Base-by-base conservation (phyloP, 2,113 vertebrate genomes). In the Opisthocomus hoazin region DNA sequence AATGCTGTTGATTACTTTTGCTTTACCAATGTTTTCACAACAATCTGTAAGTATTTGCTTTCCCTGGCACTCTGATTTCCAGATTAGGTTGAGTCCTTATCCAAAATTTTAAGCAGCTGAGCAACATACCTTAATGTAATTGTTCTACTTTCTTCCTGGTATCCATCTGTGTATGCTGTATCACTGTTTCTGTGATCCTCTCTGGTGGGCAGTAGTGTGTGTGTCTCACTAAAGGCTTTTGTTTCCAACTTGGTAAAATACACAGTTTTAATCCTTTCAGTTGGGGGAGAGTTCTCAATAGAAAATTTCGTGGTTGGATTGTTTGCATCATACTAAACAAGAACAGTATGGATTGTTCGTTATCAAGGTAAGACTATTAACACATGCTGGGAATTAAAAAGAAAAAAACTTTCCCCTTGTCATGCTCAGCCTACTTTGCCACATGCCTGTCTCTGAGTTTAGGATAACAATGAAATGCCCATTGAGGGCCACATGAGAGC, bases 1-100 rank as follows among this genome's bases (percentile, higher is more conserved):
- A 99, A 99, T 51, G 99, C 99, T 9, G 99, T 99, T 27, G 99
- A 99, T 98, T 99, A 99, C 98, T 99, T 99, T 89, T 99, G 99
- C 93, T 99, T 99, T 95, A 99, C 99, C 96, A 99, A 99, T 75
- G 99, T 99, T 97, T 99, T 99, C 97, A 99, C 99, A 77, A 99
- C 99, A 50, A 99, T 99, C 98, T 97, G 99, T 99, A 98, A 99
- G 99, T 98, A 98, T 81, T 87, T 86, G 16, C 63, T 74, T 84
- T 85, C 20, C 71, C 45, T 82, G 61, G 21, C 84, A 14, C n/a
- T 93, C 58, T 65, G n/a, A 53, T 90, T 60, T 86, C 75, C 37
- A 58, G 41, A 69, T 56, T 89, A 56, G 26, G 16, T 60, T 87
- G 77, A 69, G 36, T 71, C 51, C 51, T 76, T 41, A 54, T 24